Conservation (phyloP, 2,113 vertebrate species). For the Mormyrus iriodes region DNA sequence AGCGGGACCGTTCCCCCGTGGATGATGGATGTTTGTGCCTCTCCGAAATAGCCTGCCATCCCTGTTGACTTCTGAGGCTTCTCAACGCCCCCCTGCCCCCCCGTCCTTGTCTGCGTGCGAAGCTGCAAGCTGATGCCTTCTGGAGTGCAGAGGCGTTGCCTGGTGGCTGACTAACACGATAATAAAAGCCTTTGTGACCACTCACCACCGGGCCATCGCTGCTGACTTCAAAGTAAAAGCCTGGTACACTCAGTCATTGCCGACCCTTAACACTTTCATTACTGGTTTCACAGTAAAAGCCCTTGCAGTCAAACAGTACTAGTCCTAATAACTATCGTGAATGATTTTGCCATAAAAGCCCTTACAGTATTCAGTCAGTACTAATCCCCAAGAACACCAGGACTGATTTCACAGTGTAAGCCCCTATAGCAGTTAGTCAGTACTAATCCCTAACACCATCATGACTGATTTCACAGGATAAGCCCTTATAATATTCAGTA, state of each 20-base stretch:
- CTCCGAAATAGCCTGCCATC: constrained; percentile 13
- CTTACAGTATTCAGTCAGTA: background rate
- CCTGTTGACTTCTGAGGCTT: constrained; percentile 14
- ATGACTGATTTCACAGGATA: background rate
- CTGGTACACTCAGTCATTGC: background rate
- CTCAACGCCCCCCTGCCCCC: background rate
- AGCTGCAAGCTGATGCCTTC: background rate
- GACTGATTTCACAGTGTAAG: background rate
- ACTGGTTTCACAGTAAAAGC: background rate
- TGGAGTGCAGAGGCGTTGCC: background rate
- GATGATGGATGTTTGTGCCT: constrained; percentile 24
- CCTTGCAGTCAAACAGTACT: background rate
- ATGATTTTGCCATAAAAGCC: background rate
- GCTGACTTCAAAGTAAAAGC: background rate
- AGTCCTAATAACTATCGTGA: background rate
- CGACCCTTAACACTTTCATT: background rate
- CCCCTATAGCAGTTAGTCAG: background rate
- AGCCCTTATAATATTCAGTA: background rate
- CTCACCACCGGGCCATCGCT: background rate
- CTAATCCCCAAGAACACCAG: background rate
- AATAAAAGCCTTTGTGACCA: constrained; percentile 15
- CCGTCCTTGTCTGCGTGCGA: background rate
- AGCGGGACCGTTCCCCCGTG: constrained; percentile 4
- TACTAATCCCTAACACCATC: background rate
- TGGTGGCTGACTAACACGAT: background rate